Evolutionary conservation across 2,113 vertebrate species (phyloP).

Genomic region (Formicarius rufipectus): DNA sequence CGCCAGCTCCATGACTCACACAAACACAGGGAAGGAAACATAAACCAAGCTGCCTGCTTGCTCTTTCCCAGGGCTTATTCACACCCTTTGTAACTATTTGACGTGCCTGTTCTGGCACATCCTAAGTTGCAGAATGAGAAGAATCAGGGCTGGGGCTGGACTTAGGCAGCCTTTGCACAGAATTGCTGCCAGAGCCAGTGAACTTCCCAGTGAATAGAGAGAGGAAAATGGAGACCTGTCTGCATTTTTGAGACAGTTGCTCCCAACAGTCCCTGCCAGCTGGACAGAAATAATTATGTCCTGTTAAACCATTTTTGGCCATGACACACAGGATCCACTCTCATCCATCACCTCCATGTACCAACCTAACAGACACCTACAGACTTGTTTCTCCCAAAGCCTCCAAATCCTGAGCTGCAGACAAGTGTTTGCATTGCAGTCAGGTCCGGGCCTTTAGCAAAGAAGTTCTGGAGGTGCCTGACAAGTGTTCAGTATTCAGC

Average conservation of each 20-base stretch:
- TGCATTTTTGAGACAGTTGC: background rate
- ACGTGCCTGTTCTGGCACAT: background rate
- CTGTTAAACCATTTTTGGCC: background rate
- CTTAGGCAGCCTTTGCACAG: background rate
- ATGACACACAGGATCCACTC: background rate
- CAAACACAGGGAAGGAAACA: slow-evolving; percentile 19
- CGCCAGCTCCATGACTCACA: background rate
- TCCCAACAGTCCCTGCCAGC: background rate
- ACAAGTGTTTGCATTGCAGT: background rate
- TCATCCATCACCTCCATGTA: background rate
- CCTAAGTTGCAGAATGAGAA: background rate
- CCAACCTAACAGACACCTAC: background rate
- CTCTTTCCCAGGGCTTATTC: slow-evolving; percentile 54
- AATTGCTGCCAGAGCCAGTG: background rate
- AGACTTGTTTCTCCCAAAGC: background rate
- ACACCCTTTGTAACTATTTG: slow-evolving; percentile 3
- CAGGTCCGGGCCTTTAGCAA: background rate
- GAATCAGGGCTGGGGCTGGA: background rate
- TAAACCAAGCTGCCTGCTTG: slow-evolving; percentile 21
- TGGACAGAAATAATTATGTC: background rate
- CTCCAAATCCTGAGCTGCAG: background rate
- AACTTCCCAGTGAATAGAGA: background rate
- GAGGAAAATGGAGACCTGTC: background rate
- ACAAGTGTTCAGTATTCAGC: background rate
- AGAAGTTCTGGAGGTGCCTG: background rate